Evolutionary conservation across 2,888 invertebrate species (phyloP), one percentile per base, ranked within the genome.

Genomic region (Slavum lentiscoides): DNA sequence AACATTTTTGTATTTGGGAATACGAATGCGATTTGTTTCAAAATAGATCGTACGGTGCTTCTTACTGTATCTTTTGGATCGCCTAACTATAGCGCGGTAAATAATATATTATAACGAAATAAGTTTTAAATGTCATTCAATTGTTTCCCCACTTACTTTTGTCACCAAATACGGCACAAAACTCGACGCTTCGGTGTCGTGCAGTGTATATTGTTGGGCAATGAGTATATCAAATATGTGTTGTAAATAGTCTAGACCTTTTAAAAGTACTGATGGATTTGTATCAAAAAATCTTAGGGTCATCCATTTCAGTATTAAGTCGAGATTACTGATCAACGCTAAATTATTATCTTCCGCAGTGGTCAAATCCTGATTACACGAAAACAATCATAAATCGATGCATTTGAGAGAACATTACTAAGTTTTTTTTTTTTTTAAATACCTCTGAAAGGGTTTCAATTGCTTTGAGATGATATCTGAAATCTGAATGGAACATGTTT

Each of bases 221-320:
- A 92, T 92, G 53, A 97, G 89, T 86, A 92, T 89, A 83, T 91
- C 91, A 87, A 98, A 97, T 82, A 97, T 93, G 23, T 90, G 87
- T 83, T 92, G 91, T 17, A 98, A 88, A 87, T 96, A 98, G 86
- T 98, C 98, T 84, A 98, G 88, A n/a, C 94, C 96, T 88, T 96
- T 97, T 84, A 98, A 90, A 82, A 98, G 90, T 59, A 98, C 98
- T 21, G 97, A 96, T 15, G 98, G 98, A 88, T 99, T 99, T 39
- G 98, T 99, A 88, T 99, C 98, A 85, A 97, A 98, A 88, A 99
- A 99, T 82, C 98, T 89, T 69, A 99, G 88, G 0, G 98, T 97
- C 84, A 97, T 87, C 98, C 98, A 99, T 86, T 97, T 97, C 68
- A 99, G 90, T 80, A 99, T 93, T 83, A 99, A 88, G 88, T 99